Percentiles rank a stretch among this genome's conserved stretches.
Conservation (phyloP, 2,888 invertebrate genomes). For the Deroplatys truncata region DNA sequence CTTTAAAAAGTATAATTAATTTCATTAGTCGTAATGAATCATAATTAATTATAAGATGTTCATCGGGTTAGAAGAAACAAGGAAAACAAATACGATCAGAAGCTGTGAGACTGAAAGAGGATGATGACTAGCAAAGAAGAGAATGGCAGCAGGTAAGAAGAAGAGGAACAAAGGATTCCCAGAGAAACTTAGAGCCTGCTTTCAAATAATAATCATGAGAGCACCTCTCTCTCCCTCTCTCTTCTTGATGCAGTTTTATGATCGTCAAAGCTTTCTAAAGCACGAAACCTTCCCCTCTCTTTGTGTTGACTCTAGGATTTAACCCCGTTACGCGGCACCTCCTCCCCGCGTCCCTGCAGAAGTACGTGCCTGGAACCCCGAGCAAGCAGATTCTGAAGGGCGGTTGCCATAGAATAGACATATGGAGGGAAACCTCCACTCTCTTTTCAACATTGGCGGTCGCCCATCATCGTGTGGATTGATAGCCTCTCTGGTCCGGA, state of each 20-base stretch:
- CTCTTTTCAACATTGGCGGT: not conserved
- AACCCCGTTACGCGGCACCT: not conserved
- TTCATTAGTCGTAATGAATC: too few species aligned
- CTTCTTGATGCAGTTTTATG: not conserved
- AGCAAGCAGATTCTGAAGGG: not conserved
- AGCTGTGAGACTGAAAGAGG: too few species aligned
- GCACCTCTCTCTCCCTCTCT: not conserved
- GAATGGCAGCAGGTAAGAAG: not conserved
- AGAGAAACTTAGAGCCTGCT: not conserved
- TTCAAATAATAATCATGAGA: not conserved
- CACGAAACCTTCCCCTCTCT: not conserved
- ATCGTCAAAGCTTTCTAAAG: not conserved
- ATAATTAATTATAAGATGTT: too few species aligned
- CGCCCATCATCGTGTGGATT: not conserved
- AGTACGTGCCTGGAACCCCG: constrained; percentile 1
- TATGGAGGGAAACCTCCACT: not conserved
- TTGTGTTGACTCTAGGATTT: constrained; percentile 3
- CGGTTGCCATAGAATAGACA: not conserved
- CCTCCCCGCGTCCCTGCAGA: not conserved
- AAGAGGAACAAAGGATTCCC: not conserved
- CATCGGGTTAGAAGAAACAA: too few species aligned
- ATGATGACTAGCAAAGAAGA: not conserved
- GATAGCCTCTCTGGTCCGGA: not conserved
- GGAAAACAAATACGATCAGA: too few species aligned
- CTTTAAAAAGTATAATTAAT: too few species aligned